phyloP scores from a whole-genome alignment of 1,140 invertebrate species.

The Tyrophagus putrescentiae region DNA sequence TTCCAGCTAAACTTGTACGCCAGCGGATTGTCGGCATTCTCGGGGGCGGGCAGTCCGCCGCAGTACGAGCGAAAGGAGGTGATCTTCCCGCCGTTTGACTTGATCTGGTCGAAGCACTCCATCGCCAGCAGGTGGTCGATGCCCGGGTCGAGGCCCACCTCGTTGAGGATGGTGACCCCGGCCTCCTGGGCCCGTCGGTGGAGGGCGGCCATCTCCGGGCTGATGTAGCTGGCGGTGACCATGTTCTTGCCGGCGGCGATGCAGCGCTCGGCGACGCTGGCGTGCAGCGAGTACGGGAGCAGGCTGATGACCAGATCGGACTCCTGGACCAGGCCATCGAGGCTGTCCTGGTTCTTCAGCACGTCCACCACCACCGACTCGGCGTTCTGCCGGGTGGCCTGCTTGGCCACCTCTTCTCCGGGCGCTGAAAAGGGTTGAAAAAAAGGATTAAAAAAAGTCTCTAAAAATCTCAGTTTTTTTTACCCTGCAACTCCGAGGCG shows the following conservation, averaged over 20 bases:
- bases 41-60: conserved; percentile 86
- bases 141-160: conserved; percentile 92
- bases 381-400: conserved; percentile 50
- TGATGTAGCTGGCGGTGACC: conserved; percentile 90
- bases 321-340: conserved; percentile 53
- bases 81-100: conserved; percentile 52
- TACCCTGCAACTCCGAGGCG: conserved; percentile 29
- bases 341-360: conserved; percentile 47
- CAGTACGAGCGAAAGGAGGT: conserved; percentile 93
- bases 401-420: conserved; percentile 63
- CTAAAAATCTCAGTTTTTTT: too few species aligned
- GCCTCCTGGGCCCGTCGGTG: conserved; percentile 62
- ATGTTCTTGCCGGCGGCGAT: conserved; percentile 71
- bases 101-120: conserved; percentile 86
- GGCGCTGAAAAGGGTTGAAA: conserved; percentile 71
- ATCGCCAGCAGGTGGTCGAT: conserved; percentile 93
- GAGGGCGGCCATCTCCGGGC: conserved; percentile 59
- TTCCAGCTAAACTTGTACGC: conserved; percentile 96
- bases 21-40: conserved; percentile 80
- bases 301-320: conserved; percentile 73
- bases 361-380: conserved; percentile 68
- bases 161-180: conserved; percentile 79
- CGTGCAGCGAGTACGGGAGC: conserved; percentile 80
- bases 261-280: conserved; percentile 62
- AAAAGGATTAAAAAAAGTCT: background rate